Conservation (phyloP, 2,113 vertebrate species). For the Anolis carolinensis region DNA sequence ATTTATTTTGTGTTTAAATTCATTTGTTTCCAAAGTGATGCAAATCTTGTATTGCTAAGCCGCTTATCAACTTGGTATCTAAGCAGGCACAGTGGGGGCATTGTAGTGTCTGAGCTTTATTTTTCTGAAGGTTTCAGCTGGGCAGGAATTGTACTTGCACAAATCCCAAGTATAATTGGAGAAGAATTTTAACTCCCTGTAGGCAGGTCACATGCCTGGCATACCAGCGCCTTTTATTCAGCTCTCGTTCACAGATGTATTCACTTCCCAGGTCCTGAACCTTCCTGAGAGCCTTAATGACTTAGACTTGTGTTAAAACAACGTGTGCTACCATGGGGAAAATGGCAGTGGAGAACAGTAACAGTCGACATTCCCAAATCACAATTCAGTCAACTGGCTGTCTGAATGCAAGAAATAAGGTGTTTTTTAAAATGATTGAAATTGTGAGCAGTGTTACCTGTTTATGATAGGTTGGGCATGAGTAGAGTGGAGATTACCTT, state of each 20-base stretch:
- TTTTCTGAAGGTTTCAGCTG: constrained; percentile 22
- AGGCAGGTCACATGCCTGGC: background rate
- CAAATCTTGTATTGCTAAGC: constrained; percentile 21
- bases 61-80: background rate
- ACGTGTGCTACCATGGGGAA: constrained; percentile 26
- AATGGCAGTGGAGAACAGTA: constrained; percentile 14
- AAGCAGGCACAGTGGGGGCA: background rate
- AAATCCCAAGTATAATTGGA: constrained; percentile 27
- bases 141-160: background rate
- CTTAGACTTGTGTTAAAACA: constrained; percentile 25
- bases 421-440: constrained; percentile 16
- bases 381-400: background rate
- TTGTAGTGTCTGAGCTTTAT: background rate
- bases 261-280: constrained; percentile 30
- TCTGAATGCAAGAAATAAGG: constrained; percentile 44
- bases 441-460: background rate
- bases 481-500: constrained; percentile 1
- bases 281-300: background rate
- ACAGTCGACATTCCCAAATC: background rate
- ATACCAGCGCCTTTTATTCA: background rate
- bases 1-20: background rate
- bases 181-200: constrained; percentile 19
- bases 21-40: constrained; percentile 25
- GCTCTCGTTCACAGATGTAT: constrained; percentile 19
- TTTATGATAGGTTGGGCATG: constrained; percentile 13